Evolutionary conservation across 2,888 invertebrate species (phyloP).

Genomic region (Tridacna crocea): DNA sequence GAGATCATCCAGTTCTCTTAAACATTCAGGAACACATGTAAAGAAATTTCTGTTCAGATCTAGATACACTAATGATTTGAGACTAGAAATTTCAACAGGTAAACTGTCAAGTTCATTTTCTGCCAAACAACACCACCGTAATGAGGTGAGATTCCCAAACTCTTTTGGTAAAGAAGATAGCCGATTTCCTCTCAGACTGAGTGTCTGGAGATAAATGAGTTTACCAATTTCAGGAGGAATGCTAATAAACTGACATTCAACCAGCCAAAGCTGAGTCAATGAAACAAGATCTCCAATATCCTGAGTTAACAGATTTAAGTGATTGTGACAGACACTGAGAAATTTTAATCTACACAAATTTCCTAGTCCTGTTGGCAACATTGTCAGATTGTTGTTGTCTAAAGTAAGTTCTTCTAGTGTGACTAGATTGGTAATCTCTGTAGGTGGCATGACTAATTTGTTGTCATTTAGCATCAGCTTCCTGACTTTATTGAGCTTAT

Average conservation of each 20-base stretch:
- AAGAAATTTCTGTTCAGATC: constrained; percentile 79
- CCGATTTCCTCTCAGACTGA: constrained; percentile 76
- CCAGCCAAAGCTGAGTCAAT: constrained; percentile 79
- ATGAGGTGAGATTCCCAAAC: constrained; percentile 67
- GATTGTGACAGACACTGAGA: constrained; percentile 73
- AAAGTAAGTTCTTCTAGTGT: constrained; percentile 78
- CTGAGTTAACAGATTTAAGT: constrained; percentile 74
- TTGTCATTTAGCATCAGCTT: constrained; percentile 80
- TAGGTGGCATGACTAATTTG: constrained; percentile 80
- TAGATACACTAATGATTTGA: constrained; percentile 74
- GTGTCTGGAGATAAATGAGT: constrained; percentile 72
- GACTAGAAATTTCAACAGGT: constrained; percentile 69
- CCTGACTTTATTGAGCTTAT: constrained; percentile 67
- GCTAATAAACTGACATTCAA: constrained; percentile 74
- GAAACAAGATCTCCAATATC: constrained; percentile 76
- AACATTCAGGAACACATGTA: constrained; percentile 72
- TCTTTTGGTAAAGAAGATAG: constrained; percentile 73
- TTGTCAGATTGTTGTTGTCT: constrained; percentile 81
- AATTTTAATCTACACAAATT: constrained; percentile 70
- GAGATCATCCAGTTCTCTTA: constrained; percentile 70
- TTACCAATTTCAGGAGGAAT: constrained; percentile 77
- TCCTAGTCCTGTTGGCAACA: constrained; percentile 78
- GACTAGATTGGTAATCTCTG: constrained; percentile 73
- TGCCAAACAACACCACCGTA: constrained; percentile 80
- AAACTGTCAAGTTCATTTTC: constrained; percentile 77